phyloP scores from a whole-genome alignment of 1,140 invertebrate species.

The Dinoponera quadriceps region DNA sequence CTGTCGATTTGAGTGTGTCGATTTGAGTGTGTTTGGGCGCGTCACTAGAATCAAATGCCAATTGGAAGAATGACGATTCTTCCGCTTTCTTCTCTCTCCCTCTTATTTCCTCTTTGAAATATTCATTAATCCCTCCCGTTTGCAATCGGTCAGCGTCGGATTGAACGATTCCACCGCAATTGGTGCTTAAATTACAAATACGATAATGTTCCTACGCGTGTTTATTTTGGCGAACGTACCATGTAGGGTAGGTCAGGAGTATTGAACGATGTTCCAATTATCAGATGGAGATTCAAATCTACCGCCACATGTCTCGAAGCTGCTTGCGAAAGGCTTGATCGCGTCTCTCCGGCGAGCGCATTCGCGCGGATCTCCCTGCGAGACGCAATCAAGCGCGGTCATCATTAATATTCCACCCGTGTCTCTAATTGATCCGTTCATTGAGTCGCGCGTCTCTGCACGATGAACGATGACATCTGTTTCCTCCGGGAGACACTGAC shows the following conservation, averaged over 20 bases:
- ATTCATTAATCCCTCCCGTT: too few species aligned
- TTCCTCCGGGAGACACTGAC: slow-evolving; percentile 10
- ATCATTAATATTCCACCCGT: slow-evolving; percentile 52
- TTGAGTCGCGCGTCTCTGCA: slow-evolving; percentile 38
- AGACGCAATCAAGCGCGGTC: slow-evolving; percentile 46
- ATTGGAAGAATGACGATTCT: too few species aligned
- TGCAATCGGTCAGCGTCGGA: too few species aligned
- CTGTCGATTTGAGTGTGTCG: background rate
- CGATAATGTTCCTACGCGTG: background rate
- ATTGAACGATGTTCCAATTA: slow-evolving; percentile 18
- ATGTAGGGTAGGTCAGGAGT: background rate
- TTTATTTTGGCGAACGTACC: background rate
- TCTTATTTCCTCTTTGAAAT: too few species aligned
- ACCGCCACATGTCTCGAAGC: slow-evolving; percentile 17
- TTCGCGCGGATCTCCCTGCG: slow-evolving; percentile 47
- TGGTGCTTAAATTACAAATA: too few species aligned
- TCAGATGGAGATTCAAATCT: slow-evolving; percentile 27
- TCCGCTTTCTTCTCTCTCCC: too few species aligned
- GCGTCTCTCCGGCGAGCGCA: background rate
- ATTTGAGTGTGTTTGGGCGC: too few species aligned
- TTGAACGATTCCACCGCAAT: too few species aligned
- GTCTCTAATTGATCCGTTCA: slow-evolving; percentile 63
- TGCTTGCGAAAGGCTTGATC: slow-evolving; percentile 23
- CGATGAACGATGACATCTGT: background rate
- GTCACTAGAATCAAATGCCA: too few species aligned